phyloP scores from a whole-genome alignment of 2,888 invertebrate species.

The Platycheirus rosarum region DNA sequence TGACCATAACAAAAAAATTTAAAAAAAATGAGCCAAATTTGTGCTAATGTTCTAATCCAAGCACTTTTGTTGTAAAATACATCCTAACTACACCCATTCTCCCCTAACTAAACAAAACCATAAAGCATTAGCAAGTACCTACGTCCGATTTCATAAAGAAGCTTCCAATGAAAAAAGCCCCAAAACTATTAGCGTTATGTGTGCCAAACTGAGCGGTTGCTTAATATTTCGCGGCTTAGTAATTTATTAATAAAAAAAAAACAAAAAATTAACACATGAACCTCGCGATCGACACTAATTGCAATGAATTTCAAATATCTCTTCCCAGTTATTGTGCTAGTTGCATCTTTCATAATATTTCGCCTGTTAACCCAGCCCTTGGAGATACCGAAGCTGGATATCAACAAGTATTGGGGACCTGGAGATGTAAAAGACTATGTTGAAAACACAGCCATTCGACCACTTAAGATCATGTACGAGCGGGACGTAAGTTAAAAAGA shows the following conservation, averaged over 20 bases:
- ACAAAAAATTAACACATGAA: not conserved
- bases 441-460: slow-evolving; percentile 77
- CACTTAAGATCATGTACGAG: slow-evolving; percentile 77
- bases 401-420: slow-evolving; percentile 81
- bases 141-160: too few species aligned
- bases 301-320: slow-evolving; percentile 14
- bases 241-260: too few species aligned
- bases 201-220: slow-evolving; percentile 22
- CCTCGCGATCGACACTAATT: not conserved
- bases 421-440: slow-evolving; percentile 77
- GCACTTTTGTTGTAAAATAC: too few species aligned
- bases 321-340: slow-evolving; percentile 2
- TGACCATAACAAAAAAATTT: too few species aligned
- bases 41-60: too few species aligned
- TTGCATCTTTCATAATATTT: slow-evolving; percentile 1
- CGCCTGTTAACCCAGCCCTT: slow-evolving; percentile 75
- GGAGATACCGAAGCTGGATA: slow-evolving; percentile 78
- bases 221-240: not conserved
- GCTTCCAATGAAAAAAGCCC: too few species aligned
- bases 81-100: too few species aligned
- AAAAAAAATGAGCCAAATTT: too few species aligned
- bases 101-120: too few species aligned
- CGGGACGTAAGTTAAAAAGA: slow-evolving; percentile 77
- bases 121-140: too few species aligned
- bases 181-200: slow-evolving; percentile 23